Base-by-base conservation (phyloP, 2,113 vertebrate species). In the Ailuropoda melanoleuca region DNA sequence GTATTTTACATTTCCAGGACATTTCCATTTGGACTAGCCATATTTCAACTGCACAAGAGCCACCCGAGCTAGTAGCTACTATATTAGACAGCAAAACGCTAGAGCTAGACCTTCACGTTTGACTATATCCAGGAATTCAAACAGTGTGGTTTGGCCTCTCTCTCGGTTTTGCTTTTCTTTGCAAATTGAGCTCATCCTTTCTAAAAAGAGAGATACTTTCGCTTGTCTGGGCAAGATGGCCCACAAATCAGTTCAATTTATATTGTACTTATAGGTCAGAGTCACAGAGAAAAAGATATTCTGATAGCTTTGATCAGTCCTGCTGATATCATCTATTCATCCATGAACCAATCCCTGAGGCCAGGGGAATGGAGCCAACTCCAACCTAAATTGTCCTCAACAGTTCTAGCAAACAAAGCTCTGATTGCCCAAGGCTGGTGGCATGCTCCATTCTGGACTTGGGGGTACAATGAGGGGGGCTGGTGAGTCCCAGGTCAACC, bases 401-500 rank as follows among this genome's bases (percentile, higher is more conserved):
- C 0, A 48, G 29, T 3, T 34, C 21, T 86, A 29, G 5, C 48
- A 46, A 60, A 81, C 18, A 75, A 53, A 37, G 50, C 8, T 82
- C 78, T 43, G 34, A 10, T 26, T 4, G 13, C 50, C 13, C 70
- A 34, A 43, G 4, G 24, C 34, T 83, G 17, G 37, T 50, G 58
- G n/a, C 48, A 46, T 12, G 34, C 19, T 72, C 39, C 29, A 58
- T 37, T 81, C 78, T 77, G 37, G 48, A 50, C 34, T 34, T 75
- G 21, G 6, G 1, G 4, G 0, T 31, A 10, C 11, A 55, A 23
- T 43, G 14, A 68, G 7, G 5, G 24, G 24, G 5, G 2, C 50
- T 15, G 1, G 4, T 62, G 34, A 72, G 21, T 29, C 11, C 75
- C 62, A 58, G 1, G 10, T 34, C 31, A 95, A n/a, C 13, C 82